A percentile compares a stretch with the other conserved stretches of the same genome.
Conservation (phyloP, 2,797 vertebrate genomes). For the Typhlichthys eigenmanni region DNA sequence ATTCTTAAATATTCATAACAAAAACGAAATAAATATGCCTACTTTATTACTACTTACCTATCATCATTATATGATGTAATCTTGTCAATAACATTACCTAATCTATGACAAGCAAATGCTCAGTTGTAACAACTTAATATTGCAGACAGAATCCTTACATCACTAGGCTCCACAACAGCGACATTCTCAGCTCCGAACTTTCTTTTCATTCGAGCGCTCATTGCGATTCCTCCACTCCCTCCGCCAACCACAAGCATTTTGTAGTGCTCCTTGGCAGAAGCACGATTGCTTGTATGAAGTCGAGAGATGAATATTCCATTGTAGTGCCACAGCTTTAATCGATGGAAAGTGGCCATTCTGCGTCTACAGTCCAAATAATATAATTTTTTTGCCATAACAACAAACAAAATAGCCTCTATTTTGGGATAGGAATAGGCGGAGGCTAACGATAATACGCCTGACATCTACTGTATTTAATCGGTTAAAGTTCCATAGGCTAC, state of each 20-base stretch:
- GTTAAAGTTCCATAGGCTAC: too few species aligned
- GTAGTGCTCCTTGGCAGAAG: slow-evolving; percentile 81
- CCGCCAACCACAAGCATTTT: slow-evolving; percentile 92
- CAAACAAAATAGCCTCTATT: neutral
- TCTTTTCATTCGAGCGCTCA: slow-evolving; percentile 93
- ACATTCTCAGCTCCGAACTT: slow-evolving; percentile 87
- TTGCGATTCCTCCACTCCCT: slow-evolving; percentile 88
- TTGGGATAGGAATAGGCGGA: neutral
- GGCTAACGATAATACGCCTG: neutral
- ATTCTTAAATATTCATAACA: too few species aligned
- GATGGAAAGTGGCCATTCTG: slow-evolving; percentile 61
- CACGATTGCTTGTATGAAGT: slow-evolving; percentile 76
- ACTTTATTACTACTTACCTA: too few species aligned
- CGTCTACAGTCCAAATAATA: slow-evolving; percentile 1
- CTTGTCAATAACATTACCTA: too few species aligned
- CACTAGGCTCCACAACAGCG: slow-evolving; percentile 91
- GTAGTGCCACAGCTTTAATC: slow-evolving; percentile 45
- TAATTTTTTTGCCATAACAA: neutral
- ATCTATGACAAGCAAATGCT: neutral
- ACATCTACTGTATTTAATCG: too few species aligned
- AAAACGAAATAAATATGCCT: too few species aligned
- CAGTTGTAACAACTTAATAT: neutral
- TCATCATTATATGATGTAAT: too few species aligned
- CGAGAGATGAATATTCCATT: slow-evolving; percentile 29
- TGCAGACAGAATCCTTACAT: slow-evolving; percentile 68